Percentiles rank a stretch among this genome's conserved stretches.
Conservation (phyloP, 2,797 vertebrate genomes). For the Natrix natrix region DNA sequence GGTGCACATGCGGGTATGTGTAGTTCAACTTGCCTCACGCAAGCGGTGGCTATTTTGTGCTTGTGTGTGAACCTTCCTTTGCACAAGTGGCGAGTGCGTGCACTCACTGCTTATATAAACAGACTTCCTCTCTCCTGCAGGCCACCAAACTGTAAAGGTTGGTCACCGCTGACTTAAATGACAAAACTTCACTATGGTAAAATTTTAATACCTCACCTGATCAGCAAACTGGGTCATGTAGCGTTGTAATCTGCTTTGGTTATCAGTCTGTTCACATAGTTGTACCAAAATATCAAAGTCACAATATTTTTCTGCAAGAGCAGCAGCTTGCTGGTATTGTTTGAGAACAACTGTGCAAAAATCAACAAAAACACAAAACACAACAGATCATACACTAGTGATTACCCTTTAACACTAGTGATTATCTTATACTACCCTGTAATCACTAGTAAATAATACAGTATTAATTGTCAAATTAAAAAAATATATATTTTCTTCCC, state of each 20-base stretch:
- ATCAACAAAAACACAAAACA: constrained; percentile 33
- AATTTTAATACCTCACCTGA: constrained; percentile 76
- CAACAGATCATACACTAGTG: not conserved
- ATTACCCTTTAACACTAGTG: not conserved
- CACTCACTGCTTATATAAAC: no score
- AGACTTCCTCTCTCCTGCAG: no score
- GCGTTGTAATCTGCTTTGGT: constrained; percentile 88
- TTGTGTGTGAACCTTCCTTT: no score
- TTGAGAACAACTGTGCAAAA: constrained; percentile 82
- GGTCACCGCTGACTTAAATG: not conserved
- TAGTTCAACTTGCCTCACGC: no score
- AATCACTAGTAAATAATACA: not conserved
- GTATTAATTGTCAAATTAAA: not conserved
- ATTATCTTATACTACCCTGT: not conserved
- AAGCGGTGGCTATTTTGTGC: no score
- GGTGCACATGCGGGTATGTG: no score
- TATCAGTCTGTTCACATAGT: constrained; percentile 93
- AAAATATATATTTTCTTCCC: not conserved
- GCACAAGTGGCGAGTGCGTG: no score
- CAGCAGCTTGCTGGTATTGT: constrained; percentile 88
- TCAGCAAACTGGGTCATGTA: constrained; percentile 94
- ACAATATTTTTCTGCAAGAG: constrained; percentile 93
- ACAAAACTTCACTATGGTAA: not conserved
- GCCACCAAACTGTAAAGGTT: not conserved
- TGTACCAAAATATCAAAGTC: constrained; percentile 97